Base-by-base conservation (phyloP, 1,140 invertebrate genomes). In the Drosophila saltans region DNA sequence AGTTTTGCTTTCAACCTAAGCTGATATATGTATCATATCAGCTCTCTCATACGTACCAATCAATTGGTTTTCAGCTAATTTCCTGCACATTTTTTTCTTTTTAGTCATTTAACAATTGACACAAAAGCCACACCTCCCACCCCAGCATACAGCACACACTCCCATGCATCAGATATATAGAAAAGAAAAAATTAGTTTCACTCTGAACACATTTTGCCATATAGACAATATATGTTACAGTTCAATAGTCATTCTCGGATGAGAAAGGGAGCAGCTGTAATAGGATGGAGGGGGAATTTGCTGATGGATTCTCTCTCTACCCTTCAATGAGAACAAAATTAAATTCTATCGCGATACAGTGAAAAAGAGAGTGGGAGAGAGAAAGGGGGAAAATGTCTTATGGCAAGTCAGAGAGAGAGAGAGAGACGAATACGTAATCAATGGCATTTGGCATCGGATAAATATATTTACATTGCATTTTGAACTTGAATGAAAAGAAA, bases 321-420 rank as follows among this genome's bases (percentile, higher is more conserved):
- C 84, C 63, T 80, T 66, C 80, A 84, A 81, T 75, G 80, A 81
- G 84, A 89, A 84, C 72, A 69, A 81, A 89, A 89, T 89, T 88
- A 90, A 89, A 79, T 90, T 90, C 84, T 84, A 85, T 89, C 84
- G 85, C 84, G 80, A 89, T 72, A 69, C 73, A 88, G 79, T 75
- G 78, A 84, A 36, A 30, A 30, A 30, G 16, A 16, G 16, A 36
- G 33, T 36, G 33, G 4, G 4, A 36, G 33, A 26, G 45, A 16
- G 7, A 21, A 1, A 45, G 5, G 7, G 8, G 24, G 21, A 48
- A 21, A 36, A 5, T 4, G 33, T 36, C 33, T 36, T 30, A 45
- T n/a, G 9, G 16, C 24, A 1, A 52, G 45, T 8, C 21, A 26
- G 21, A 52, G 45, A 21, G 45, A 16, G 16, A 52, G 45, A 21